Evolutionary conservation across 2,888 invertebrate species (phyloP).

Genomic region (Drosophila nigritarsus): DNA sequence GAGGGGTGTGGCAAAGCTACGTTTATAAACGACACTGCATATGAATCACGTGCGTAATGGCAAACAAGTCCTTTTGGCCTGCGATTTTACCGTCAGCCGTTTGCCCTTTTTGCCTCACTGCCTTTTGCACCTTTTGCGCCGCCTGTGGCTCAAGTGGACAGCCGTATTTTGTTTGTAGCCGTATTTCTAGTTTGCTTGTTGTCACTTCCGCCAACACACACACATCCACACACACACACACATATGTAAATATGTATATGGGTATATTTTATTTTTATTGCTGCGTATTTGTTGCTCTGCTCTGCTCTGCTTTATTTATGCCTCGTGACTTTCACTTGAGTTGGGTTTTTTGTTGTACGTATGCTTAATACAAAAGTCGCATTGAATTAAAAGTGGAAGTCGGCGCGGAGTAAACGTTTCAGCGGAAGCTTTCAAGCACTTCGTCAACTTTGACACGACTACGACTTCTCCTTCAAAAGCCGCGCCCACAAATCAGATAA

Average conservation of each 20-base stretch:
- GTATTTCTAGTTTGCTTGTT: slow-evolving; percentile 55
- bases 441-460: slow-evolving; percentile 60
- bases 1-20: slow-evolving; percentile 21
- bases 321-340: slow-evolving; percentile 29
- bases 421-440: slow-evolving; percentile 77
- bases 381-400: slow-evolving; percentile 69
- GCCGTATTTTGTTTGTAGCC: slow-evolving; percentile 60
- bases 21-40: slow-evolving; percentile 69
- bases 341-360: slow-evolving; percentile 36
- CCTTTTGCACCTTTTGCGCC: slow-evolving; percentile 17
- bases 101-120: not conserved
- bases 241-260: slow-evolving; percentile 34
- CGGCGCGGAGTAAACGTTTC: slow-evolving; percentile 46
- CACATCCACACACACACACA: slow-evolving; percentile 40
- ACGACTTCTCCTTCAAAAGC: slow-evolving; percentile 16
- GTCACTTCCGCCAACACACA: slow-evolving; percentile 68
- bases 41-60: slow-evolving; percentile 80
- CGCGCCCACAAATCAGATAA: slow-evolving; percentile 74
- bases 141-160: slow-evolving; percentile 66
- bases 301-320: slow-evolving; percentile 64
- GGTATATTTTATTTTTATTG: slow-evolving; percentile 24
- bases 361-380: slow-evolving; percentile 64
- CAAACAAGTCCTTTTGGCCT: slow-evolving; percentile 47
- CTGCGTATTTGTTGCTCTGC: slow-evolving; percentile 56
- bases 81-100: slow-evolving; percentile 10